These are phyloP conservation scores for Mesoclemmys tuberculata DNA, from an alignment of 2,113 vertebrate genomes.

Conservation along the genomic window DNA sequence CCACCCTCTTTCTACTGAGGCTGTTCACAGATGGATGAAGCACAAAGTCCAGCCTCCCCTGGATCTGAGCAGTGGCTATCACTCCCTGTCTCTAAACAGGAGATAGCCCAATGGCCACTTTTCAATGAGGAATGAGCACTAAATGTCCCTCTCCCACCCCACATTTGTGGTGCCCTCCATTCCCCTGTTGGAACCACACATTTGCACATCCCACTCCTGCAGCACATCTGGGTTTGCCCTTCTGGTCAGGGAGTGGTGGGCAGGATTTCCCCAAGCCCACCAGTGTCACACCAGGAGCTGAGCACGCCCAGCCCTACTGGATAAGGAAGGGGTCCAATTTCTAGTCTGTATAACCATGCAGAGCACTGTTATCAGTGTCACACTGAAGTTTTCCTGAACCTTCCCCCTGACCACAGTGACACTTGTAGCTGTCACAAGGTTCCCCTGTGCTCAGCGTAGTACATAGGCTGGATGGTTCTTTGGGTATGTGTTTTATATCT, in stretches of 20 bases:
- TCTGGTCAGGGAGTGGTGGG: not conserved
- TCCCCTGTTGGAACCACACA: not conserved
- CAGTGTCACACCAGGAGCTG: not conserved
- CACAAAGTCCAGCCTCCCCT: not conserved
- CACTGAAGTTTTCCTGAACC: not conserved
- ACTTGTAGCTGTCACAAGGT: not conserved
- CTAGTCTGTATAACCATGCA: not conserved
- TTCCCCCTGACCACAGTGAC: not conserved
- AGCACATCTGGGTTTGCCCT: not conserved
- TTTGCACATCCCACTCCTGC: not conserved
- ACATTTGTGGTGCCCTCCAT: not conserved
- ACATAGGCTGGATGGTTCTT: not conserved
- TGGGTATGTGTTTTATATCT: not conserved
- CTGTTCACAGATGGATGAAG: not conserved
- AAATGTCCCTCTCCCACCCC: accelerated
- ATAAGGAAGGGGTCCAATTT: not conserved
- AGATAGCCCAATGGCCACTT: not conserved
- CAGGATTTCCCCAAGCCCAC: not conserved
- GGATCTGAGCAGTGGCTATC: no score
- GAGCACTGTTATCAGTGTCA: not conserved
- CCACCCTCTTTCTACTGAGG: not conserved
- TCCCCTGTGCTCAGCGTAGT: not conserved
- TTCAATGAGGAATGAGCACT: no score
- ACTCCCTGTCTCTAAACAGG: not conserved
- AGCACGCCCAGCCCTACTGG: not conserved